These are phyloP conservation scores for Pseudolaguvia tuberculata DNA, from an alignment of 2,113 vertebrate genomes.

Conservation along the genomic window DNA sequence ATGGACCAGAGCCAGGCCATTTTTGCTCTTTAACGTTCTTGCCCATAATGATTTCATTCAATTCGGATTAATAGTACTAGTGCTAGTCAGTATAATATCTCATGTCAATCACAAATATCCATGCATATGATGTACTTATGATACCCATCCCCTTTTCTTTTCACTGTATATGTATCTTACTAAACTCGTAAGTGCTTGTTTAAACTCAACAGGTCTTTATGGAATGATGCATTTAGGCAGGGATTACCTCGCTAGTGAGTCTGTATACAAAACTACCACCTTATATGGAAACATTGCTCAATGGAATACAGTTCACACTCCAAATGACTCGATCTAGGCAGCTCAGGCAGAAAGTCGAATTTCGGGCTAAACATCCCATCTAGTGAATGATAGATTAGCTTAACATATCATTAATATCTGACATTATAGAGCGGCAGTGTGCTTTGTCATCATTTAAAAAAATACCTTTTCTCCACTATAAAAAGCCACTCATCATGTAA, in stretches of 20 bases:
- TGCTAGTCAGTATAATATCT: conserved; percentile 3
- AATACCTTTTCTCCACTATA: conserved; percentile 37
- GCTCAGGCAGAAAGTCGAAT: conserved; percentile 17
- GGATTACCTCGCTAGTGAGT: conserved; percentile 27
- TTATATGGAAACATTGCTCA: conserved; percentile 49
- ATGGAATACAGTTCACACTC: conserved; percentile 33
- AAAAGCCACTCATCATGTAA: conserved; percentile 40
- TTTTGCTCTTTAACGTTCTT: conserved; percentile 19
- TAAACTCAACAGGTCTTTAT: conserved; percentile 28
- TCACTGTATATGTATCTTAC: not conserved
- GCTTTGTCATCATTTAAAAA: conserved; percentile 44
- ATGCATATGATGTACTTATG: not conserved
- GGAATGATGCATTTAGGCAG: conserved; percentile 23
- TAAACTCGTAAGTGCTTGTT: not conserved
- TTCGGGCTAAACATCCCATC: conserved; percentile 24
- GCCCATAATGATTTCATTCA: conserved; percentile 2
- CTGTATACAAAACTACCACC: conserved; percentile 45
- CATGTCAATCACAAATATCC: not conserved
- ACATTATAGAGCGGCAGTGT: conserved; percentile 17
- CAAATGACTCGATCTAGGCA: conserved; percentile 15
- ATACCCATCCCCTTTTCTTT: not conserved
- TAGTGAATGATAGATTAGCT: conserved; percentile 28
- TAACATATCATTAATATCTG: conserved; percentile 20
- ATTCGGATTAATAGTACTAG: not conserved
- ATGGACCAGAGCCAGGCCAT: conserved; percentile 48